Conservation (phyloP, 2,113 vertebrate species). For the Tenebrosternarchus preto region DNA sequence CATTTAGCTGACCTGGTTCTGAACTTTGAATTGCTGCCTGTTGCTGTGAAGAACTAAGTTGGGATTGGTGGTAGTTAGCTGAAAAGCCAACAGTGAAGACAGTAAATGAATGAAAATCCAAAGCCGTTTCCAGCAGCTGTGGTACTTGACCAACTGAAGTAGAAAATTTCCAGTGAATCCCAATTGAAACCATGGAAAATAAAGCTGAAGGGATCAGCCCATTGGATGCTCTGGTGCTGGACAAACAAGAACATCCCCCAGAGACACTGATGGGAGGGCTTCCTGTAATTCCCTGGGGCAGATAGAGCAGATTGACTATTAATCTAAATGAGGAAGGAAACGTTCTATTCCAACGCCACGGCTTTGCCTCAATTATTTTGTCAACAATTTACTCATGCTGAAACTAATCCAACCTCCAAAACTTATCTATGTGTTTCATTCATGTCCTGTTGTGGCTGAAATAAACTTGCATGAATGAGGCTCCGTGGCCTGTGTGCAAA, state of each 20-base stretch:
- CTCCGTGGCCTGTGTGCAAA: constrained; percentile 25
- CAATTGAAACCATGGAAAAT: background rate
- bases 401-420: background rate
- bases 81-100: background rate
- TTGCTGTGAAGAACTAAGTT: background rate
- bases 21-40: background rate
- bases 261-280: constrained; percentile 20
- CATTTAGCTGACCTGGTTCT: background rate
- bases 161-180: background rate
- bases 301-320: background rate
- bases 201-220: constrained; percentile 2
- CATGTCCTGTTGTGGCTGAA: background rate
- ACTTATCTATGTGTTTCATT: background rate
- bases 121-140: background rate
- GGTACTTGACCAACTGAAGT: background rate
- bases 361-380: background rate
- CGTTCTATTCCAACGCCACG: background rate
- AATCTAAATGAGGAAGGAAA: background rate
- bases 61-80: background rate
- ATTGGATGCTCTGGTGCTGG: background rate
- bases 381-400: background rate
- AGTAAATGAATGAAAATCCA: background rate
- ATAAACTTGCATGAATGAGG: constrained; percentile 25
- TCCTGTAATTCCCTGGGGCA: constrained; percentile 16
- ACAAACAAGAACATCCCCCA: constrained; percentile 28